Conservation (phyloP, 2,797 vertebrate species). For the Alosa sapidissima region DNA sequence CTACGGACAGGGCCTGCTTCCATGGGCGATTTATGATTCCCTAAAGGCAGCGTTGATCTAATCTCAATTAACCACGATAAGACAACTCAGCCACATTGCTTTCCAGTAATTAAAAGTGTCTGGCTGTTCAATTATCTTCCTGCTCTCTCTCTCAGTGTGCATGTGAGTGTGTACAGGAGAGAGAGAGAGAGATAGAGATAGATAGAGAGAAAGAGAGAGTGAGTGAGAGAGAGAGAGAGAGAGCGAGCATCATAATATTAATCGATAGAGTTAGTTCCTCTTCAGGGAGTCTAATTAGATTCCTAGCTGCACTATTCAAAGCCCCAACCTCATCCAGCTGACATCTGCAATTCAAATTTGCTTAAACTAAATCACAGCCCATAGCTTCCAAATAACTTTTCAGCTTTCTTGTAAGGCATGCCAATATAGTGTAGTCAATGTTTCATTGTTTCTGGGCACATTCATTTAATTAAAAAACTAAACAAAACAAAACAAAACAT, state of each 20-base stretch:
- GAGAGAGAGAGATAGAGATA: too few species aligned
- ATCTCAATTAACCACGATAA: constrained; percentile 69
- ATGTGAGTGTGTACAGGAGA: neutral
- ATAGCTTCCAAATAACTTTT: neutral
- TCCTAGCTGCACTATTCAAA: neutral
- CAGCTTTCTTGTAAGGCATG: neutral
- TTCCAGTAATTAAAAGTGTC: constrained; percentile 58
- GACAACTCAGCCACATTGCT: constrained; percentile 37
- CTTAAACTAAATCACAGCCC: neutral
- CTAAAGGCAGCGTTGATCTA: constrained; percentile 40
- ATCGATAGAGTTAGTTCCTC: neutral
- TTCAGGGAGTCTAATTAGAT: neutral
- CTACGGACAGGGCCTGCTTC: neutral
- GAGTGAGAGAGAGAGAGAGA: too few species aligned
- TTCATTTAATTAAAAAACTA: too few species aligned
- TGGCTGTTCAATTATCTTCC: constrained; percentile 39
- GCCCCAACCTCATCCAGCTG: neutral
- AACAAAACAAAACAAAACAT: too few species aligned
- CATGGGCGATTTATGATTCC: neutral
- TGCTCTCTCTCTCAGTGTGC: neutral
- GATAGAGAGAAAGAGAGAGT: too few species aligned
- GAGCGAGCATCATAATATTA: constrained; percentile 3
- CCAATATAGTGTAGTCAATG: too few species aligned
- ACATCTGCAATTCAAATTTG: neutral
- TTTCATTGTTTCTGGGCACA: too few species aligned